A percentile compares a stretch with the other conserved stretches of the same genome.
These are phyloP conservation scores for Alces alces DNA, from an alignment of 2,113 vertebrate genomes.

Conservation along the genomic window DNA sequence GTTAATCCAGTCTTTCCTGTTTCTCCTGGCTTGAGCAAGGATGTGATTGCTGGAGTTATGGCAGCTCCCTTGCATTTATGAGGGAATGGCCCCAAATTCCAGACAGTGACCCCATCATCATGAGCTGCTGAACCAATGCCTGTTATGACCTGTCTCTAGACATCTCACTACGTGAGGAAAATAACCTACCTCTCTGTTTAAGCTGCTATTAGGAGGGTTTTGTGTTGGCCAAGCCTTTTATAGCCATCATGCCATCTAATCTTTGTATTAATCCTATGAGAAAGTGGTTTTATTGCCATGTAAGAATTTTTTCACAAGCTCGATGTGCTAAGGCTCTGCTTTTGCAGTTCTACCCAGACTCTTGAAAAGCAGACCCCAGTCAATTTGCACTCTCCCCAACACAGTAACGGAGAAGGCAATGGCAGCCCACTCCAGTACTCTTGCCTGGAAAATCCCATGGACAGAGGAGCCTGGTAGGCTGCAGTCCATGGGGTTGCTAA, in stretches of 20 bases:
- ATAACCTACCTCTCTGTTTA: neutral
- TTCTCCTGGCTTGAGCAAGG: neutral
- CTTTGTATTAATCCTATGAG: neutral
- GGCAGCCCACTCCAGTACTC: too few species aligned
- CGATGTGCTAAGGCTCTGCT: neutral
- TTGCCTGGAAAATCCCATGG: too few species aligned
- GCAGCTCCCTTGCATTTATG: neutral
- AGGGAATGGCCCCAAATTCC: neutral
- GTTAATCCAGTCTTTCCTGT: neutral
- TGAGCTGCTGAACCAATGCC: neutral
- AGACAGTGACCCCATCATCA: neutral
- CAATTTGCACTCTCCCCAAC: neutral
- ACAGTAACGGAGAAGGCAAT: too few species aligned
- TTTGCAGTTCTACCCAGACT: neutral
- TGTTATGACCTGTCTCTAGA: neutral
- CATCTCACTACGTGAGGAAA: neutral
- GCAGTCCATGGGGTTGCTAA: too few species aligned
- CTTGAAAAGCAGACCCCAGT: neutral
- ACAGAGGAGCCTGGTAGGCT: too few species aligned
- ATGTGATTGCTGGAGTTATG: neutral
- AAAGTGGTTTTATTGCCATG: neutral
- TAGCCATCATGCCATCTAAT: neutral
- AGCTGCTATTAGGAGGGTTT: neutral
- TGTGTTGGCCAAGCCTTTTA: neutral
- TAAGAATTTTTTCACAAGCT: neutral